A percentile compares a stretch with the other conserved stretches of the same genome.
phyloP scores from a whole-genome alignment of 2,888 invertebrate species.

The Linnaemya vulpina region DNA sequence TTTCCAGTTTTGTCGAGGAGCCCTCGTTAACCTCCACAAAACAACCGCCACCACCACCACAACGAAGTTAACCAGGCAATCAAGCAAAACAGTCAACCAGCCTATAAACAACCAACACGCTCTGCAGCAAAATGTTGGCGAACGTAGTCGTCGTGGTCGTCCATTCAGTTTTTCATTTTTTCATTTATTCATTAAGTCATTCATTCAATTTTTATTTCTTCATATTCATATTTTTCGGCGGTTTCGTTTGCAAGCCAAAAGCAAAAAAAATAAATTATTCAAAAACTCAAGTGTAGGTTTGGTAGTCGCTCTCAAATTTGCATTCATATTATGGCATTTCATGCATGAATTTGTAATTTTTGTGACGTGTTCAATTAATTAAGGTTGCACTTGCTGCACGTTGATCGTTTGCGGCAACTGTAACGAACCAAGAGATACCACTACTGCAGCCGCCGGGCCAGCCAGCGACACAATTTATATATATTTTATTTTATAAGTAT shows the following conservation, averaged over 20 bases:
- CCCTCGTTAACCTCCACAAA: conserved; percentile 5
- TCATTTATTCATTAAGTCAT: conserved; percentile 46
- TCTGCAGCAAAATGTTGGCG: conserved; percentile 49
- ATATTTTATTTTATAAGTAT: not conserved
- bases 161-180: conserved; percentile 42
- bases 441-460: not conserved
- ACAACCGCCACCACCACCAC: not conserved
- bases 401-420: conserved; percentile 47
- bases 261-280: conserved; percentile 5
- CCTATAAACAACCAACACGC: conserved; percentile 45
- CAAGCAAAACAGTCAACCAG: not conserved
- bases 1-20: not conserved
- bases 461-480: conserved; percentile 14
- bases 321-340: conserved; percentile 56
- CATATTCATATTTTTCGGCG: conserved; percentile 27
- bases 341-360: conserved; percentile 68
- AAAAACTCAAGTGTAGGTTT: conserved; percentile 51
- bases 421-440: not conserved
- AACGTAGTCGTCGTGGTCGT: conserved; percentile 47
- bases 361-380: conserved; percentile 71
- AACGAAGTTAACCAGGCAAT: conserved; percentile 11
- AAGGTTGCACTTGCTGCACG: conserved; percentile 65
- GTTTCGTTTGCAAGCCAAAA: conserved; percentile 29
- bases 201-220: conserved; percentile 31
- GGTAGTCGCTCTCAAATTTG: conserved; percentile 29